A percentile compares a stretch with the other conserved stretches of the same genome.
phyloP scores from a whole-genome alignment of 2,888 invertebrate species.

The Microchrysa polita region DNA sequence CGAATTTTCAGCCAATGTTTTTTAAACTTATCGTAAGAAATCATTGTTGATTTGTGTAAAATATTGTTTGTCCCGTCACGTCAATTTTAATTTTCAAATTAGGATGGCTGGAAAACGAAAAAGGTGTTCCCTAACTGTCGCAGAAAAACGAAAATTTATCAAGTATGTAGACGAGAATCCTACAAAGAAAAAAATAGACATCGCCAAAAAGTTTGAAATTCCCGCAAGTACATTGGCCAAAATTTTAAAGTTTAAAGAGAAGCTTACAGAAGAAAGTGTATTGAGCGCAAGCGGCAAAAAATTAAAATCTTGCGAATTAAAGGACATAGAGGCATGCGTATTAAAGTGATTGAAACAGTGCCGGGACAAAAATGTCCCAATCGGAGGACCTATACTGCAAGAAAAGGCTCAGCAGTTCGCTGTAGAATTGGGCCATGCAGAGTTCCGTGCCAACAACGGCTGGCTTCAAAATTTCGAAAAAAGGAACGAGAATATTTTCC shows the following conservation, averaged over 20 bases:
- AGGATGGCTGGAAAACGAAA: neutral
- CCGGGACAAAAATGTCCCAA: neutral
- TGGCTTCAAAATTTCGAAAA: neutral
- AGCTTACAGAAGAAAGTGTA: neutral
- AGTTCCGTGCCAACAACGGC: neutral
- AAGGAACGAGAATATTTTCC: neutral
- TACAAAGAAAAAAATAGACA: neutral
- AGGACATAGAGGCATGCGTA: neutral
- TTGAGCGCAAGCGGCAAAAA: no score
- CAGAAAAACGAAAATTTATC: no score
- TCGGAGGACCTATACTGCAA: conserved; percentile 4
- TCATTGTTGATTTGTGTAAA: no score
- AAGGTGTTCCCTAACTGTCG: no score
- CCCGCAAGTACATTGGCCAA: neutral
- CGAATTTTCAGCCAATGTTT: neutral
- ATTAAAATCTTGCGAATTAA: neutral
- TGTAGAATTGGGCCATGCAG: conserved; percentile 9
- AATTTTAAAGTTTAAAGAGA: neutral
- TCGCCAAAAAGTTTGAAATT: neutral
- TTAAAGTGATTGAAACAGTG: neutral
- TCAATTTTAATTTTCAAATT: neutral
- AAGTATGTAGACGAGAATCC: no score
- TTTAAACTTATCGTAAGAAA: neutral
- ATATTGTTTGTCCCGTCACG: neutral
- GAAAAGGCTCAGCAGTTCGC: conserved; percentile 12